Evolutionary conservation across 2,113 vertebrate genomes (phyloP), one percentile per base, ranked within the genome.

Genomic region (Callorhinus ursinus): DNA sequence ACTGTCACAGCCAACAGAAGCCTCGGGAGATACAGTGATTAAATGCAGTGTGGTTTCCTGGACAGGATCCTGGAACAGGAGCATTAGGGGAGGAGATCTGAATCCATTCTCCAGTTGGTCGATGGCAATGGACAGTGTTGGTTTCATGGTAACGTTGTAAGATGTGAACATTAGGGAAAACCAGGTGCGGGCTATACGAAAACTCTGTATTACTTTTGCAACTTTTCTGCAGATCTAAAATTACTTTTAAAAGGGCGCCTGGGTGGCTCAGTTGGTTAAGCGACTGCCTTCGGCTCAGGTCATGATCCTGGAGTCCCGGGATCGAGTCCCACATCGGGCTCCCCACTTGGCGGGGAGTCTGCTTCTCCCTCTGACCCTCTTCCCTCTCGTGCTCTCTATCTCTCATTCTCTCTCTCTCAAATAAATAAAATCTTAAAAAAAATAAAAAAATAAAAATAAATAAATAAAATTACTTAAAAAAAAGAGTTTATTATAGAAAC

Each of bases 61-160:
- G 21, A 24, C 5, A 12, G 59, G 53, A 6, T 18, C 55, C 36
- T 24, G 18, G 83, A 39, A 39, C 12, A 63, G 51, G 63, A n/a
- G 22, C 42, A 42, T 2, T 15, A n/a, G n/a, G 36, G 72, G 24
- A 5, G 22, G 76, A 24, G 19, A 22, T 7, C 42, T 0, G 76
- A 36, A 5, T 3, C 33, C 9, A 11, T 16, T n/a, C 18, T 18
- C 6, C 16, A 46, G 42, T 5, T 4, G 33, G 63, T 1, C 2
- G 42, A 71, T 0, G 14, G 13, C 13, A 11, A 51, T 0, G 2
- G 0, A 2, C 6, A 0, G 5, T 6, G 46, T 1, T 15, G 12
- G 76, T 57, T 36, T 71, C 36, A 13, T 0, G 61, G 39, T 9
- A 18, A 67, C 1, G 1, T 7, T 0, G 5, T 12, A 33, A 39